Conservation (phyloP, 2,797 vertebrate genomes). For the Lepus townsendii region DNA sequence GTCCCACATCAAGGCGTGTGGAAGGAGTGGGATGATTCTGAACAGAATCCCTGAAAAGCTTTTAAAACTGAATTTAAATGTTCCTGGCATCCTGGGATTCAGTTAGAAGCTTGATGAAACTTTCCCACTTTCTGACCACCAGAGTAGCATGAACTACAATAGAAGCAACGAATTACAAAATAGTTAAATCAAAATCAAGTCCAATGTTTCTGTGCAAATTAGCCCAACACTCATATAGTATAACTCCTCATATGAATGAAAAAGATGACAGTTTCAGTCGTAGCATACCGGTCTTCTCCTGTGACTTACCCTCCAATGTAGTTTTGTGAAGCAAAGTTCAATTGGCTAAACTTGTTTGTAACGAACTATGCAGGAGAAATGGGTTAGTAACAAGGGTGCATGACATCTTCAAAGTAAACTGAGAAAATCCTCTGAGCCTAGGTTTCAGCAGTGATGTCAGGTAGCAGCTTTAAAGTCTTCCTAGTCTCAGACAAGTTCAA, state of each 20-base stretch:
- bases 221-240: neutral
- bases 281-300: neutral
- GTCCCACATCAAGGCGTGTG: neutral
- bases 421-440: neutral
- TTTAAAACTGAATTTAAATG: neutral
- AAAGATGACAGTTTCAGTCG: neutral
- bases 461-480: neutral
- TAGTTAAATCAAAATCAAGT: neutral
- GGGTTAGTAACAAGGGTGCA: neutral
- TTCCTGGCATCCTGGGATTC: neutral
- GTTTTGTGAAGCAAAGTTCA: constrained; percentile 30
- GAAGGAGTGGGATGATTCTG: neutral
- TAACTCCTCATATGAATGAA: neutral
- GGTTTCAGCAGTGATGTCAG: neutral
- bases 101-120: neutral
- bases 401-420: neutral
- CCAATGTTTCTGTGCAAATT: neutral
- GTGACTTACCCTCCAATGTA: constrained; percentile 12
- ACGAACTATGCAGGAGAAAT: constrained; percentile 20
- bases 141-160: neutral
- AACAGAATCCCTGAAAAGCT: neutral
- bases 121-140: neutral
- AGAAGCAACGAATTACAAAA: neutral
- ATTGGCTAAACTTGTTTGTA: neutral
- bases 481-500: neutral